These are phyloP conservation scores for Epirrhoe alternata DNA, from an alignment of 2,888 invertebrate genomes.

Conservation along the genomic window DNA sequence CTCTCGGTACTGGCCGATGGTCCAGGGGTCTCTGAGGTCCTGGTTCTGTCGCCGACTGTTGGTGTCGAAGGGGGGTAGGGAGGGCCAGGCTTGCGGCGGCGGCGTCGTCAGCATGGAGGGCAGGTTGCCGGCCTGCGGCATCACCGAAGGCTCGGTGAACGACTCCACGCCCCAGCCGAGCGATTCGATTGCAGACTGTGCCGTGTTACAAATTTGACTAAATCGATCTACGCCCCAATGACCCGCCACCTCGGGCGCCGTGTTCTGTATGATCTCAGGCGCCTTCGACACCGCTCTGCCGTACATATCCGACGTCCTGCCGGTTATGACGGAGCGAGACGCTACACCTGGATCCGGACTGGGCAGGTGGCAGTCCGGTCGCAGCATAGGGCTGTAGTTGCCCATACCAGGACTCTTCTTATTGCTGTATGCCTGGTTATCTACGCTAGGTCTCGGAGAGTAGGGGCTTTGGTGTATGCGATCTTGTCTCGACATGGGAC, in stretches of 20 bases:
- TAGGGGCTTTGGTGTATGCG: slow-evolving; percentile 74
- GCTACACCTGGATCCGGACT: slow-evolving; percentile 69
- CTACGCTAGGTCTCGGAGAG: slow-evolving; percentile 76
- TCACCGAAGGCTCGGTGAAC: slow-evolving; percentile 53
- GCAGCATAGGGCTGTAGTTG: slow-evolving; percentile 76
- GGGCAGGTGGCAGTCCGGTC: slow-evolving; percentile 73
- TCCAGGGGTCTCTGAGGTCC: slow-evolving; percentile 71
- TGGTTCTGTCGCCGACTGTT: slow-evolving; percentile 59
- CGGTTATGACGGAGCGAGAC: slow-evolving; percentile 53
- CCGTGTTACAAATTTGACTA: slow-evolving; percentile 55
- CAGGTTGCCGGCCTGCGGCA: slow-evolving; percentile 54
- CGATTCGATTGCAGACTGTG: slow-evolving; percentile 65
- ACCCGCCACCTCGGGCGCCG: slow-evolving; percentile 59
- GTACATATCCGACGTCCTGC: slow-evolving; percentile 62
- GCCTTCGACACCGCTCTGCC: slow-evolving; percentile 63
- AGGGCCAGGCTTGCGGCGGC: slow-evolving; percentile 68
- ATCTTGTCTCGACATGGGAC: slow-evolving; percentile 78
- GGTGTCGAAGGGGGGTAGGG: slow-evolving; percentile 67
- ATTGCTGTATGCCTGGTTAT: slow-evolving; percentile 62
- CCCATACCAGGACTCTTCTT: slow-evolving; percentile 77
- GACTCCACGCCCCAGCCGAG: slow-evolving; percentile 68
- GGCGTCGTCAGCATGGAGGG: slow-evolving; percentile 68
- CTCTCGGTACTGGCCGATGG: slow-evolving; percentile 72
- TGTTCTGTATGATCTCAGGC: slow-evolving; percentile 61
- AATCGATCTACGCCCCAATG: slow-evolving; percentile 72